Percentiles rank a stretch among this genome's conserved stretches.
Evolutionary conservation across 2,888 invertebrate genomes (phyloP).

Genomic region (Drosophila paranaensis): DNA sequence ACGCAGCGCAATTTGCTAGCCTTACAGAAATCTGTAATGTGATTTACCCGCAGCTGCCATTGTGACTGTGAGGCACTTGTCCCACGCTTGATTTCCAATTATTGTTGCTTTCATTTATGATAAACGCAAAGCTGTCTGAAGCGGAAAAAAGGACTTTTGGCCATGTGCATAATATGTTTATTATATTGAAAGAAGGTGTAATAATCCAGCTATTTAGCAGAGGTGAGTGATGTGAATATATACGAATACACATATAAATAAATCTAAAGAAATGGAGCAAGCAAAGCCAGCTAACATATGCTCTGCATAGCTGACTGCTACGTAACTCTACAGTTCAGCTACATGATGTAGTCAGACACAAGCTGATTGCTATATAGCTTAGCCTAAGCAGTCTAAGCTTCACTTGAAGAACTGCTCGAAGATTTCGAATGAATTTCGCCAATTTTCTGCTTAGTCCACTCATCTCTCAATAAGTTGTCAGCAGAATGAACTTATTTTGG

Average conservation of each 20-base stretch:
- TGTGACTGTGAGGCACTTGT: slow-evolving; percentile 17
- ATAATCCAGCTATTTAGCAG: background rate
- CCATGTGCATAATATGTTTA: slow-evolving; percentile 14
- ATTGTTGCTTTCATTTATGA: slow-evolving; percentile 43
- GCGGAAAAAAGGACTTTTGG: background rate
- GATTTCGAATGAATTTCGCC: background rate
- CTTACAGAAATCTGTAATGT: slow-evolving; percentile 54
- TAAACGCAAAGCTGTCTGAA: slow-evolving; percentile 15
- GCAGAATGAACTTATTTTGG: slow-evolving; percentile 6
- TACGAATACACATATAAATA: background rate
- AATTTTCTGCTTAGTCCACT: slow-evolving; percentile 8
- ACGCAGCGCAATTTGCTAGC: slow-evolving; percentile 54
- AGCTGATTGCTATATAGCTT: background rate
- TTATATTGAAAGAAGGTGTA: slow-evolving; percentile 19
- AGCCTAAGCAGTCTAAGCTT: background rate
- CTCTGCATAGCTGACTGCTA: background rate
- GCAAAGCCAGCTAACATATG: no score
- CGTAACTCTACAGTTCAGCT: background rate
- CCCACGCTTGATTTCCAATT: slow-evolving; percentile 49
- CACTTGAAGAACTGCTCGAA: background rate
- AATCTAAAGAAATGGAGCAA: background rate
- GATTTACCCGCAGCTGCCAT: slow-evolving; percentile 40
- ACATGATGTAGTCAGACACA: background rate
- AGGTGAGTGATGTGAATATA: background rate
- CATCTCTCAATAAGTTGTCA: background rate